phyloP scores from a whole-genome alignment of 2,888 invertebrate genomes.

The Caenorhabditis panamensis region DNA sequence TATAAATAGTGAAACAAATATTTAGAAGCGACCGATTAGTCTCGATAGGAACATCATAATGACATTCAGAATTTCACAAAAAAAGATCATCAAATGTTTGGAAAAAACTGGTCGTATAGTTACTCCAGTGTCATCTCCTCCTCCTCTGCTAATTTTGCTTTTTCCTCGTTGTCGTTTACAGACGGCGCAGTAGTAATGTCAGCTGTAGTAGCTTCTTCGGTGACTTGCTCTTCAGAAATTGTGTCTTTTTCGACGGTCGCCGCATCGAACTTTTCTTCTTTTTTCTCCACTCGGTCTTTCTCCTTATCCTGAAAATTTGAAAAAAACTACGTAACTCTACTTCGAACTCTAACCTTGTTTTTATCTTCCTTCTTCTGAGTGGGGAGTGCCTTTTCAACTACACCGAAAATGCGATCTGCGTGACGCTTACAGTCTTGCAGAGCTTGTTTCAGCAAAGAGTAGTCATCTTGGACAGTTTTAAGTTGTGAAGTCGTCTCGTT shows the following conservation, averaged over 20 bases:
- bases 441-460: slow-evolving; percentile 67
- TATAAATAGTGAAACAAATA: neutral
- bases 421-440: slow-evolving; percentile 74
- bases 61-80: neutral
- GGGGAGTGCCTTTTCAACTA: slow-evolving; percentile 76
- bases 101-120: neutral
- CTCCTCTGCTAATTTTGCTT: neutral
- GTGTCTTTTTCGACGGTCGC: slow-evolving; percentile 13
- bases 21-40: neutral
- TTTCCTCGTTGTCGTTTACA: neutral
- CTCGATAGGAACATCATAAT: neutral
- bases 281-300: slow-evolving; percentile 45
- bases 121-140: neutral
- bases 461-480: slow-evolving; percentile 70
- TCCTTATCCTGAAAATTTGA: slow-evolving; percentile 26
- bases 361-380: slow-evolving; percentile 54
- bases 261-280: slow-evolving; percentile 28
- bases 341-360: slow-evolving; percentile 12
- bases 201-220: slow-evolving; percentile 14
- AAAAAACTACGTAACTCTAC: neutral
- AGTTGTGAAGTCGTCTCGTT: slow-evolving; percentile 75
- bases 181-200: slow-evolving; percentile 33
- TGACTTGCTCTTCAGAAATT: neutral
- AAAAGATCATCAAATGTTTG: slow-evolving; percentile 3
- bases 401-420: slow-evolving; percentile 69